Evolutionary conservation across 2,888 invertebrate species (phyloP), one percentile per base, ranked within the genome.

Genomic region (Caenorhabditis japonica): DNA sequence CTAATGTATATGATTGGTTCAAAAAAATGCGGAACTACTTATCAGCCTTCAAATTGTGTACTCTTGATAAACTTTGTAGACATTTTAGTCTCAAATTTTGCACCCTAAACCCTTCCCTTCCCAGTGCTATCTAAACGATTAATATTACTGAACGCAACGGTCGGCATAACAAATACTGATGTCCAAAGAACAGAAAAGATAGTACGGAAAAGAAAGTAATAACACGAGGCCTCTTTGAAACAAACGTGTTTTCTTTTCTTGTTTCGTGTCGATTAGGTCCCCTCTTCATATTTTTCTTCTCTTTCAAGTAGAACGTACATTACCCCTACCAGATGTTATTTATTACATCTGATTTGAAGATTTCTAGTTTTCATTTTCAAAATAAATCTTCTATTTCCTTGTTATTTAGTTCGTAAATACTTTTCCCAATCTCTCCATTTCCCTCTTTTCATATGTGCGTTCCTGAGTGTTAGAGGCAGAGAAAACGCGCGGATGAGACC

Each of bases 401-500:
- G 41, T 23, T 27, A 44, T 47, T 23, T 33, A 46, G 27, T 44
- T 21, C 43, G 12, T 23, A 23, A 3, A 2, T 23, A 7, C 23
- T 10, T 46, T 47, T 23, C 7, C 15, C 33, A 27, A 47, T 19
- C 8, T 44, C 13, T 43, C 51, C 27, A 46, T 19, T n/a, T 38
- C 33, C 33, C 30, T 5, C 27, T 13, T 19, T 58, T 56, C 19
- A 13, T 27, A 1, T 59, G 44, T 64, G 55, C 49, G 52, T 53
- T 41, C 64, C 55, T 15, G 34, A 33, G 38, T n/a, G 15, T 27
- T 30, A 30, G 15, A 21, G 15, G 15, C 30, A 21, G 52, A 49
- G n/a, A n/a, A 4, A 13, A 58, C 56, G 43, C 56, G 66, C 51
- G 44, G 51, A 51, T 38, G 56, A 56, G 66, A 64, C 55, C 4